Conservation (phyloP, 2,888 invertebrate genomes). For the Drosophila anceps region DNA sequence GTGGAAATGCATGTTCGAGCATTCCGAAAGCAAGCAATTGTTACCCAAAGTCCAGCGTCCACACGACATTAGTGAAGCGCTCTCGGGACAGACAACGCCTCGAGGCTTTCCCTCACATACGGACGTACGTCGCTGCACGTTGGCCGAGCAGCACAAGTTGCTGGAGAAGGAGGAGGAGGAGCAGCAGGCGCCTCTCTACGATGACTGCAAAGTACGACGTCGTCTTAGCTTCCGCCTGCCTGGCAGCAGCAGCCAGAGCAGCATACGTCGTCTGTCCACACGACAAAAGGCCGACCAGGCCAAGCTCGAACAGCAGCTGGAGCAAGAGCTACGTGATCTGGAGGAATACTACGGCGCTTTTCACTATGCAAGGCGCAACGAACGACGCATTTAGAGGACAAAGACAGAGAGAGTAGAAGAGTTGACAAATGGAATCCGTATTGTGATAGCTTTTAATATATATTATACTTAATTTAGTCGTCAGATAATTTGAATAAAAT, state of each 20-base stretch:
- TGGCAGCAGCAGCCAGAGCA: conserved; percentile 7
- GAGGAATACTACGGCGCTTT: conserved; percentile 75
- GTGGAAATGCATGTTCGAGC: conserved; percentile 72
- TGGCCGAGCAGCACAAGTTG: conserved; percentile 1
- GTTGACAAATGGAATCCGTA: conserved; percentile 14
- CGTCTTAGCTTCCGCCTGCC: conserved; percentile 64
- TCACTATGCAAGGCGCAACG: conserved; percentile 60
- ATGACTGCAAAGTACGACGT: conserved; percentile 47
- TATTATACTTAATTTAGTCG: conserved; percentile 1
- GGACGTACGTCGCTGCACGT: conserved; percentile 48
- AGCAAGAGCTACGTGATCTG: conserved; percentile 66
- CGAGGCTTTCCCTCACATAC: conserved; percentile 77
- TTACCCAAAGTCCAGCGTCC: conserved; percentile 18
- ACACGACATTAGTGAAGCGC: conserved; percentile 62
- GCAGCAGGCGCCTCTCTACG: conserved; percentile 39
- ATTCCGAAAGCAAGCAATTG: conserved; percentile 20
- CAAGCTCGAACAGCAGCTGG: conserved; percentile 55
- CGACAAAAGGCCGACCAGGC: conserved; percentile 55
- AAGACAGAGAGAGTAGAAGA: not conserved
- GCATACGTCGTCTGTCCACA: conserved; percentile 41
- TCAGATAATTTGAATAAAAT: conserved; percentile 60
- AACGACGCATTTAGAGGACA: conserved; percentile 56
- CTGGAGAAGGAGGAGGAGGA: not conserved
- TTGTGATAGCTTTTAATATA: conserved; percentile 61
- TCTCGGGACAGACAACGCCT: conserved; percentile 77